phyloP scores from a whole-genome alignment of 2,113 vertebrate genomes.

The Labeo rohita region DNA sequence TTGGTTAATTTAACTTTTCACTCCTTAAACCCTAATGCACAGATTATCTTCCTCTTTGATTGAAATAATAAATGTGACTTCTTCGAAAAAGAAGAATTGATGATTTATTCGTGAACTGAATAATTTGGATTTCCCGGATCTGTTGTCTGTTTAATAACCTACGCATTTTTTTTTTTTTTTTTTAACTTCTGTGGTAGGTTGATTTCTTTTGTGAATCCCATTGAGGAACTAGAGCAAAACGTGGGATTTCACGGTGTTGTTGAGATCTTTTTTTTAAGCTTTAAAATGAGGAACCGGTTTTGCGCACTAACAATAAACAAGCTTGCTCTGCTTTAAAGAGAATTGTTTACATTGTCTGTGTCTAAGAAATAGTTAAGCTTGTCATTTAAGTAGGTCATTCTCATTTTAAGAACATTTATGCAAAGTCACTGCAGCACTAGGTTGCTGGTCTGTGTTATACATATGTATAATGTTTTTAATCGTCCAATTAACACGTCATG shows the following conservation, averaged over 20 bases:
- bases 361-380: too few relatives aligned
- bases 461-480: too few relatives aligned
- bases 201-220: conserved; percentile 9
- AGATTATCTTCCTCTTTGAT: background rate
- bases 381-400: background rate
- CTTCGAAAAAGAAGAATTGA: background rate
- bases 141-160: background rate
- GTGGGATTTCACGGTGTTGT: background rate
- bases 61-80: background rate
- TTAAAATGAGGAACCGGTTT: conserved; percentile 33
- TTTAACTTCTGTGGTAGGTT: background rate
- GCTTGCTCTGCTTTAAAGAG: background rate
- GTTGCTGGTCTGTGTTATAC: background rate
- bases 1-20: background rate
- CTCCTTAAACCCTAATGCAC: background rate
- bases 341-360: background rate
- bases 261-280: background rate
- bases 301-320: background rate
- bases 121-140: background rate
- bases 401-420: background rate
- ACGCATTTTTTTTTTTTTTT: background rate
- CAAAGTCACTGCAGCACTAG: background rate
- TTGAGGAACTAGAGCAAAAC: background rate
- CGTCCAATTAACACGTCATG: too few relatives aligned
- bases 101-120: background rate